Evolutionary conservation across 2,888 invertebrate species (phyloP), one percentile per base, ranked within the genome.

Genomic region (Eristalinus aeneus): DNA sequence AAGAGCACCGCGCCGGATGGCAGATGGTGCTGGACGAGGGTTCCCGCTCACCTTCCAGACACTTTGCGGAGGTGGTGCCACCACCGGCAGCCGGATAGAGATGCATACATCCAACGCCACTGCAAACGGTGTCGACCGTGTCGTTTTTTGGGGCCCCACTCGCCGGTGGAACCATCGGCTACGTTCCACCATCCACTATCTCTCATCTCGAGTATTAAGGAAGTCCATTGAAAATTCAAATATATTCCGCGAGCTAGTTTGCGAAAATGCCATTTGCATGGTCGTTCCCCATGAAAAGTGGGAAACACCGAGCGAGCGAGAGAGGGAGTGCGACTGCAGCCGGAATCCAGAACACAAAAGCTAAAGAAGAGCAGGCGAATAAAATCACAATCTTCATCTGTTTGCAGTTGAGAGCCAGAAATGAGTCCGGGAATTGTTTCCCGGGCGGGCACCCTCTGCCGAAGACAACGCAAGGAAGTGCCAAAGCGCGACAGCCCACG

Each of bases 241-340:
- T 86, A 86, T 86, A 86, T 86, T 86, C 86, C 86, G 86, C 86
- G 86, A 86, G 86, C 86, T 82, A 86, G 86, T 86, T 82, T 86
- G 74, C 77, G 65, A 78, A 77, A 86, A 82, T 86, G 82, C 86
- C 86, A 86, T 86, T 86, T 86, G 79, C 82, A 82, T 86, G 82
- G 77, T 71, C 82, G 74, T 86, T 71, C 73, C 64, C 68, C 72
- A 77, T 75, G 54, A 56, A 67, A 72, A 32, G 20, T 11, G 27
- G 23, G 60, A 16, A 58, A 27, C 46, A 6, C 11, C 16, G 16
- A 16, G 46, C 3, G 5, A 4, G n/a, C 6, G n/a, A 46, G 46
- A 46, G 39, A 46, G 39, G n/a, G 39, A 16, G n/a, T 46, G 39
- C n/a, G n/a, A 46, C 39, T 46, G 39, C 39, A n/a, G 46, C 16